These are phyloP conservation scores for Mizuhopecten yessoensis DNA, from an alignment of 1,140 invertebrate species.

Conservation along the genomic window DNA sequence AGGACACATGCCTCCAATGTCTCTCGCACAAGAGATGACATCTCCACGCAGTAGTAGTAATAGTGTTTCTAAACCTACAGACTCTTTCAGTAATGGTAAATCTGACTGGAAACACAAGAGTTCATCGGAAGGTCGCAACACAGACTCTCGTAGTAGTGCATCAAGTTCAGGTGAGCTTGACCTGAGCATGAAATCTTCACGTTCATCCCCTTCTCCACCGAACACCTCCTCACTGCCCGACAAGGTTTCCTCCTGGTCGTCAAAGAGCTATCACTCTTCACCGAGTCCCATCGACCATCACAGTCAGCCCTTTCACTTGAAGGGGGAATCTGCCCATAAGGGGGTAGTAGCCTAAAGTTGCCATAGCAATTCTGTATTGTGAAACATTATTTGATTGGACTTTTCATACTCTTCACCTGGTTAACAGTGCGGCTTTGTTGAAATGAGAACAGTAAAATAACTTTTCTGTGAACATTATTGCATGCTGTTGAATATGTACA, in stretches of 20 bases:
- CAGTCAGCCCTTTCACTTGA: slow-evolving; percentile 78
- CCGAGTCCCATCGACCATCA: slow-evolving; percentile 82
- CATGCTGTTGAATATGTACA: slow-evolving; percentile 24
- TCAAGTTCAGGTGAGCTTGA: slow-evolving; percentile 76
- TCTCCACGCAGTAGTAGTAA: slow-evolving; percentile 53
- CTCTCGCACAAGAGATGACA: slow-evolving; percentile 59
- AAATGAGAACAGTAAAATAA: background rate
- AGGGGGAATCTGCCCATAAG: slow-evolving; percentile 56
- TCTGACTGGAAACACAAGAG: slow-evolving; percentile 51
- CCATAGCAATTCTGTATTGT: background rate
- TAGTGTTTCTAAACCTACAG: slow-evolving; percentile 41
- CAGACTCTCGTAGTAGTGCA: slow-evolving; percentile 58
- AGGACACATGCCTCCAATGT: slow-evolving; percentile 62
- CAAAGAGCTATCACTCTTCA: slow-evolving; percentile 81
- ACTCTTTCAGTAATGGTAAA: slow-evolving; percentile 42
- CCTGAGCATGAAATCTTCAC: slow-evolving; percentile 77
- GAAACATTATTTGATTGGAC: background rate
- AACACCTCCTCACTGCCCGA: slow-evolving; percentile 61
- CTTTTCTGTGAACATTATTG: background rate
- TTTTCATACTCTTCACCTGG: background rate
- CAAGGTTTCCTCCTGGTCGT: slow-evolving; percentile 77
- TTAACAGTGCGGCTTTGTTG: background rate
- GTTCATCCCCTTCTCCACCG: slow-evolving; percentile 67
- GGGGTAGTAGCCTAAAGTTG: background rate
- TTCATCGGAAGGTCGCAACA: slow-evolving; percentile 57